Base-by-base conservation (phyloP, 2,797 vertebrate species). In the Oryzias dopingdopingensis region DNA sequence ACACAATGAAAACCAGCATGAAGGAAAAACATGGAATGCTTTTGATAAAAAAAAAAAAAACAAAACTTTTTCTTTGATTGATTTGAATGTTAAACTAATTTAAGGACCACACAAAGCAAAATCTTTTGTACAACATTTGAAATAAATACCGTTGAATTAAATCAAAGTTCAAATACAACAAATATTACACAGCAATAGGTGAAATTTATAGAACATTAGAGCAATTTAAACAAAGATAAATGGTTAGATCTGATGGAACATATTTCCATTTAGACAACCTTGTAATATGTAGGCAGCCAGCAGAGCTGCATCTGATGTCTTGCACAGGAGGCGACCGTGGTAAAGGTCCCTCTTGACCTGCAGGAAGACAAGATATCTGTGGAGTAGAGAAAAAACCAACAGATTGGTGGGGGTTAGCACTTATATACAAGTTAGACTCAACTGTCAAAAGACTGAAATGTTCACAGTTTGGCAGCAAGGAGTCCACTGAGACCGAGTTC, bases 331-430 rank as follows among this genome's bases (percentile, higher is more conserved):
- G 4, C 96, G 95, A 4, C 97, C 96, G 0, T 98, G 97, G 88
- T 98, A 98, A 65, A 99, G 93, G 88, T 99, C 97, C 83, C 97
- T 92, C 84, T 99, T 99, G 82, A 99, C 97, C 94, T 99, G 97
- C 69, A 98, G 94, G 93, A 98, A 98, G 77, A 98, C 96, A 53
- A 98, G 83, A 88, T 98, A 99, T 92, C 96, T 99, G 92, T 64
- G 70, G 79, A 74, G 64, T 10, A 58, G 86, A 81, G 81, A 45
- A 37, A 14, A 49, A 62, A 82, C 56, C 76, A 32, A 74, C 22
- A 60, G 53, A 69, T 65, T 45, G 43, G 64, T 70, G 57, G 8
- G 47, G 53, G 42, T 80, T 54, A 72, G 67, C 68, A 66, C 63
- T 70, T 17, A 50, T 23, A 52, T 48, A 40, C 18, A 47, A 50